Conservation (phyloP, 2,113 vertebrate genomes). For the Pteruthius melanotis region DNA sequence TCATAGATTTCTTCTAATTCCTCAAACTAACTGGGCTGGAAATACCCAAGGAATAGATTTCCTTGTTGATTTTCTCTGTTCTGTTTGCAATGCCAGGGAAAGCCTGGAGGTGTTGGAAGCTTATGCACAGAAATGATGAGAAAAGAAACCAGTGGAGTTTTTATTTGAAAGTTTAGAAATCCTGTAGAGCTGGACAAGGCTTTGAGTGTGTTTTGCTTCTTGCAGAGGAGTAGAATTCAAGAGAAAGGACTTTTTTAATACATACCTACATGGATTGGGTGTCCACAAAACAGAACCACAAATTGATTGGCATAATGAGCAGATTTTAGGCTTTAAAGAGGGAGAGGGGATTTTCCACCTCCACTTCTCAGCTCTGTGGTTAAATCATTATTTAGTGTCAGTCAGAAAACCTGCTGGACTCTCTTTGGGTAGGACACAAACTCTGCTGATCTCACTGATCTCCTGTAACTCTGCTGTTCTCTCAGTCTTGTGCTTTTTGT, state of each 20-base stretch:
- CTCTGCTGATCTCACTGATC: background rate
- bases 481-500: background rate
- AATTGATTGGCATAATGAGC: background rate
- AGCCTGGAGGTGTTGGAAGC: background rate
- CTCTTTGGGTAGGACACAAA: background rate
- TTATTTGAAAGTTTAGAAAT: background rate
- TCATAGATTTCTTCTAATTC: conserved; percentile 12
- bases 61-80: background rate
- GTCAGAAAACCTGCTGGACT: background rate
- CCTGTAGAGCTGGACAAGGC: background rate
- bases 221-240: background rate
- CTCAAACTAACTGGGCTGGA: conserved; percentile 12
- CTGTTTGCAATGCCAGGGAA: background rate
- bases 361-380: background rate
- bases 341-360: background rate
- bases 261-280: background rate
- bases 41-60: background rate
- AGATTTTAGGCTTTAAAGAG: background rate
- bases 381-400: background rate
- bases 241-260: background rate
- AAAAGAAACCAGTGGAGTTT: background rate
- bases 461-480: background rate
- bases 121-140: background rate
- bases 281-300: background rate
- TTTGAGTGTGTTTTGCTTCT: background rate